Evolutionary conservation across 2,113 vertebrate genomes (phyloP).

Genomic region (Brachypteracias leptosomus): DNA sequence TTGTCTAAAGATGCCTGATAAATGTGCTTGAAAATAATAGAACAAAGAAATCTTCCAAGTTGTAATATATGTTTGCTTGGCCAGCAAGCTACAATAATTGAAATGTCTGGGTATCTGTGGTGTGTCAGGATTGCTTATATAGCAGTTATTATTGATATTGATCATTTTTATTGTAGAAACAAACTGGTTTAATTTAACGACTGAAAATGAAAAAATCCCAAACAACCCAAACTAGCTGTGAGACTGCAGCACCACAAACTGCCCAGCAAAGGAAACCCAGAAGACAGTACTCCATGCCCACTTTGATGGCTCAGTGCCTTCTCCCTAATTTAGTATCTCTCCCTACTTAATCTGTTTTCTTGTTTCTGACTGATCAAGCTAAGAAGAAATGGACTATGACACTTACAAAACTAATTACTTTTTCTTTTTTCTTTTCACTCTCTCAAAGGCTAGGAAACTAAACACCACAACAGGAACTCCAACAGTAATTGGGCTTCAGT

Average conservation of each 20-base stretch:
- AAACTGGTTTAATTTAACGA: not conserved
- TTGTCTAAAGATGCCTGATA: not conserved
- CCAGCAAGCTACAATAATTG: not conserved
- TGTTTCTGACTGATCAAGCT: not conserved
- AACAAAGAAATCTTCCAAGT: not conserved
- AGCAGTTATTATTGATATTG: not conserved
- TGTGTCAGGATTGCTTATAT: not conserved
- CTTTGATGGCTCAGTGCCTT: not conserved
- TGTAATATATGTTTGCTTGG: not conserved
- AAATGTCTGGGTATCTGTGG: not conserved
- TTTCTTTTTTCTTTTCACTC: not conserved
- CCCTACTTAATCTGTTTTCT: not conserved
- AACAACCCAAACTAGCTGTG: not conserved
- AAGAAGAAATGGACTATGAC: slow-evolving; percentile 11
- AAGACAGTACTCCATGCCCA: not conserved
- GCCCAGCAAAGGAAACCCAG: not conserved
- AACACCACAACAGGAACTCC: not conserved
- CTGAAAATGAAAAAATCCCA: not conserved
- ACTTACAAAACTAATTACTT: slow-evolving; percentile 35
- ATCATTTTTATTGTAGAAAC: not conserved
- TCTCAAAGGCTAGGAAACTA: slow-evolving; percentile 5
- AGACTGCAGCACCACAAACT: not conserved
- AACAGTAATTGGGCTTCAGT: slow-evolving; percentile 45
- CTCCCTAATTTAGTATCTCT: not conserved
- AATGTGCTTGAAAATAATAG: not conserved